Percentiles rank a stretch among this genome's conserved stretches.
Evolutionary conservation across 2,797 vertebrate species (phyloP).

Genomic region (Gephyroberyx darwinii): DNA sequence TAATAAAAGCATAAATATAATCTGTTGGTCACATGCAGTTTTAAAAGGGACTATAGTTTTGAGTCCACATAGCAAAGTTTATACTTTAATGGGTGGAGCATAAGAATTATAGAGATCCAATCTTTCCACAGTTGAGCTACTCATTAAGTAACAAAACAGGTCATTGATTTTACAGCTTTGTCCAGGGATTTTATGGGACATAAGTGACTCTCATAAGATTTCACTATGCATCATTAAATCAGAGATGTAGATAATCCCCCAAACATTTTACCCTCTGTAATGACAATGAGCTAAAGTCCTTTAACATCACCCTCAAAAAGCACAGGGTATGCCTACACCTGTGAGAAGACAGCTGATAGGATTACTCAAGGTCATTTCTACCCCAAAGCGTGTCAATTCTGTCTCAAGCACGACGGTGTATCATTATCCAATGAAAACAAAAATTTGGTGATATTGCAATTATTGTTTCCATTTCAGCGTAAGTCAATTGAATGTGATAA

Average conservation of each 20-base stretch:
- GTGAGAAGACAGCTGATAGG: conserved; percentile 23
- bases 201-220: conserved; percentile 87
- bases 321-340: conserved; percentile 44
- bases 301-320: conserved; percentile 67
- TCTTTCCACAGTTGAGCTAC: conserved; percentile 79
- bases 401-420: not conserved
- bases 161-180: conserved; percentile 86
- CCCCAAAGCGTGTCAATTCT: conserved; percentile 2
- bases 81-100: conserved; percentile 56
- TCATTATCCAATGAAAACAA: conserved; percentile 21
- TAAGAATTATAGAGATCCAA: conserved; percentile 68
- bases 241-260: conserved; percentile 82
- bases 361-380: conserved; percentile 65
- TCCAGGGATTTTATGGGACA: conserved; percentile 84
- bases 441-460: conserved; percentile 17
- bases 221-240: conserved; percentile 86
- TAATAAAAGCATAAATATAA: conserved; percentile 21
- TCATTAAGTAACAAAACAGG: conserved; percentile 86
- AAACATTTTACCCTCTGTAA: conserved; percentile 81
- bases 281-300: conserved; percentile 77
- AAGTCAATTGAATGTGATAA: conserved; percentile 38
- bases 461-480: conserved; percentile 15
- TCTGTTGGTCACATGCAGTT: too few species aligned
- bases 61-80: conserved; percentile 55
- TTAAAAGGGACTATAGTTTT: conserved; percentile 21